These are phyloP conservation scores for Glaucopsyche alexis DNA, from an alignment of 2,888 invertebrate species.

Conservation along the genomic window DNA sequence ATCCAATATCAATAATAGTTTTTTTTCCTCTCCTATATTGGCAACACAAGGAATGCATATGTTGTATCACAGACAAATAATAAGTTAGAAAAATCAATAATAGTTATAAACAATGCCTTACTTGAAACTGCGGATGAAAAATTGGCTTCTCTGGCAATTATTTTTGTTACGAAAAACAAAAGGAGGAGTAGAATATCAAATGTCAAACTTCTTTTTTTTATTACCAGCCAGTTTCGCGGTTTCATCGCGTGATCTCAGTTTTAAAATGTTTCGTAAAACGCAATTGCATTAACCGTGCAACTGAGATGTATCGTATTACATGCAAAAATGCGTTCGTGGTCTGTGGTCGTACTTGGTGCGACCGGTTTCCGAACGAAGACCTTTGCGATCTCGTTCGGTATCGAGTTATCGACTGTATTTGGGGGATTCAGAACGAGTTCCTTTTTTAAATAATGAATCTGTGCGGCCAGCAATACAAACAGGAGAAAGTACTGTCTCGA, in stretches of 20 bases:
- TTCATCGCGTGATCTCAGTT: slow-evolving; percentile 6
- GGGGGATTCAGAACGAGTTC: slow-evolving; percentile 38
- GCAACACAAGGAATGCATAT: too few relatives aligned
- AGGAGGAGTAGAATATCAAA: slow-evolving; percentile 15
- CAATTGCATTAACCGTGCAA: slow-evolving; percentile 39
- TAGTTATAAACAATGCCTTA: not conserved
- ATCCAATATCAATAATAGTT: not conserved
- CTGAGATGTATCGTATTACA: slow-evolving; percentile 57
- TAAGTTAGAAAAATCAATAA: too few relatives aligned
- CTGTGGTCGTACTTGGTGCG: slow-evolving; percentile 48
- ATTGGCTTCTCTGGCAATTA: not conserved
- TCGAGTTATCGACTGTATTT: slow-evolving; percentile 48
- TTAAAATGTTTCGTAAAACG: slow-evolving; percentile 30
- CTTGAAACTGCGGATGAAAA: not conserved
- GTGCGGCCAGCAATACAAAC: not conserved
- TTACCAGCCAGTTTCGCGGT: not conserved
- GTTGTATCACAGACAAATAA: too few relatives aligned
- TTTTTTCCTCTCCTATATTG: too few relatives aligned
- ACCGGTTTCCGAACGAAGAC: slow-evolving; percentile 58
- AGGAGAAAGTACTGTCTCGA: slow-evolving; percentile 8
- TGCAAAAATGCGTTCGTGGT: slow-evolving; percentile 61
- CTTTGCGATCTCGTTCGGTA: slow-evolving; percentile 46
- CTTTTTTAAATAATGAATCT: slow-evolving; percentile 12
- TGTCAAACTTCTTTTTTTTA: slow-evolving; percentile 10
- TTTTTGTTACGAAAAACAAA: not conserved